A percentile compares a stretch with the other conserved stretches of the same genome.
These are phyloP conservation scores for Symphodus melops DNA, from an alignment of 2,113 vertebrate genomes.

Conservation along the genomic window DNA sequence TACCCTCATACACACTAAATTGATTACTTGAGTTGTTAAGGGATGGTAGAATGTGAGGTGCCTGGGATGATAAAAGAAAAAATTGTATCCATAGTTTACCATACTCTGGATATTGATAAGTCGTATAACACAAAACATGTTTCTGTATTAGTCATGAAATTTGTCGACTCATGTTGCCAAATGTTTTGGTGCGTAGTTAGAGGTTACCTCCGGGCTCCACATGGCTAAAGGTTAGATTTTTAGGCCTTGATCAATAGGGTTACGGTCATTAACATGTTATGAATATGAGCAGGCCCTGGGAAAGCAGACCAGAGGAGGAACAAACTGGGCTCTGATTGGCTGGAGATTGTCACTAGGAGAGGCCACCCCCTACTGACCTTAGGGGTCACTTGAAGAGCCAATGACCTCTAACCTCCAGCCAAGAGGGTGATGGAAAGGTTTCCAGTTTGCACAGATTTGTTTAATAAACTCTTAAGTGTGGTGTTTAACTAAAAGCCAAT, in stretches of 20 bases:
- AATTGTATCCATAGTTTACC: not conserved
- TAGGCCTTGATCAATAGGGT: constrained; percentile 75
- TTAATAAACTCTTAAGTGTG: constrained; percentile 38
- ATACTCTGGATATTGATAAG: not conserved
- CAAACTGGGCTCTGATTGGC: constrained; percentile 64
- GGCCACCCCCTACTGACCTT: constrained; percentile 62
- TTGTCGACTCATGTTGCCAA: constrained; percentile 47
- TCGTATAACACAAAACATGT: constrained; percentile 16
- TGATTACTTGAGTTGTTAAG: not conserved
- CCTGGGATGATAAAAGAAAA: not conserved
- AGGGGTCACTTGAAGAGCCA: constrained; percentile 59
- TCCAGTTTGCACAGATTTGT: constrained; percentile 39
- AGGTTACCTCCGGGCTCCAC: constrained; percentile 41
- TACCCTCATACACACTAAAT: not conserved
- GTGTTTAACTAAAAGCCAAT: constrained; percentile 42
- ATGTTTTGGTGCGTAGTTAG: constrained; percentile 44
- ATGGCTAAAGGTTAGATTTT: constrained; percentile 64
- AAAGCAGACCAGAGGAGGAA: constrained; percentile 63
- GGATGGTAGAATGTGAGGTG: not conserved
- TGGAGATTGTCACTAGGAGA: constrained; percentile 40
- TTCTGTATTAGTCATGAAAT: constrained; percentile 39
- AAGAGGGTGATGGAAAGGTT: constrained; percentile 49
- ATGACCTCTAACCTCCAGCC: constrained; percentile 68
- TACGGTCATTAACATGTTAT: constrained; percentile 83
- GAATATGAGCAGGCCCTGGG: constrained; percentile 78